Base-by-base conservation (phyloP, 2,113 vertebrate genomes). In the Aplodontia rufa region DNA sequence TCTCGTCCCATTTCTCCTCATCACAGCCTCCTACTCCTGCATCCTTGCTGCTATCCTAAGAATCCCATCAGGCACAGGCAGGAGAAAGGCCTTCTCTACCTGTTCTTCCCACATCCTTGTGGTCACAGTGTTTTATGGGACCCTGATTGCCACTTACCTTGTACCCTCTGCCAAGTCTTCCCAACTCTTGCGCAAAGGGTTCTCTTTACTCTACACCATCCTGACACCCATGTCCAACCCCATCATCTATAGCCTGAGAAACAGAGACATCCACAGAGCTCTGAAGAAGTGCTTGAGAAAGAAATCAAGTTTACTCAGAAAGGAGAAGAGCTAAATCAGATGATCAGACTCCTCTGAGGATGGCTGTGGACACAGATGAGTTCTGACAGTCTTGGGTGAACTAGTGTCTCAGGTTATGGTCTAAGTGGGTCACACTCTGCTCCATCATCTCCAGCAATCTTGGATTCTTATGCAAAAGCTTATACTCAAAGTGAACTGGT, bases 201-300 rank as follows among this genome's bases (percentile, higher is more conserved):
- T 95, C 28, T 98, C 97, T 79, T 85, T 98, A 5, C 96, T 98
- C n/a, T 98, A 97, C 51, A 97, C 96, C 2, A 92, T 98, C 92
- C 64, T 98, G 45, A 97, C 97, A 17, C 97, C 97, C n/a, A 74
- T 76, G 11, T 80, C 97, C 74, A 98, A 98, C 30, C 96, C 96
- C 0, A 95, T 97, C 40, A 96, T 98, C 42, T 98, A 97, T 47
- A 98, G 96, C 66, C 78, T 98, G 42, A 98, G 98, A 86, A 98
- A 98, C 51, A 97, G 81, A 89, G 97, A 98, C 22, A 97, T 97
- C 28, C 82, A 95, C 8, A 64, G 78, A 94, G 96, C 97, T 84
- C 82, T 98, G 53, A 97, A 84, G 87, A 97, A 95, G 86, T 95
- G 75, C 32, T 49, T 97, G 37, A 93, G 85, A 26, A 94, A 78